Evolutionary conservation across 1,140 invertebrate species (phyloP).

Genomic region (Anastrepha obliqua): DNA sequence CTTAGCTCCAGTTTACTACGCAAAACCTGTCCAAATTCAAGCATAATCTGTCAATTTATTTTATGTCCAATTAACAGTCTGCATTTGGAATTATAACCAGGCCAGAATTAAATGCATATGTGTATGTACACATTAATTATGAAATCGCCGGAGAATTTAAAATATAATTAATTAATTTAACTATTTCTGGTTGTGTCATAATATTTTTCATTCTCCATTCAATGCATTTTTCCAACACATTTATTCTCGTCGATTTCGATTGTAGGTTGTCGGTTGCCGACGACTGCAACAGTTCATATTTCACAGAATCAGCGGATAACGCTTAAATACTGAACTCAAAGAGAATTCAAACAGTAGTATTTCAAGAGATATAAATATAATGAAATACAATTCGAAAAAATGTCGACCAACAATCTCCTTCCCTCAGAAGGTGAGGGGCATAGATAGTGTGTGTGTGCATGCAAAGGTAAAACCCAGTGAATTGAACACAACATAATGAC

Average conservation of each 20-base stretch:
- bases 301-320: constrained; percentile 28
- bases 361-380: neutral
- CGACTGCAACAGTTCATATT: constrained; percentile 11
- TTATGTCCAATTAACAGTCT: too few species aligned
- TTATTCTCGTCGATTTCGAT: constrained; percentile 12
- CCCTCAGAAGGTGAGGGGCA: neutral
- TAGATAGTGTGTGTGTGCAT: neutral
- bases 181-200: constrained; percentile 35
- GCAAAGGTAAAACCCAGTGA: neutral
- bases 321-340: neutral
- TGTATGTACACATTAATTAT: too few species aligned
- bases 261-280: neutral
- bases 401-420: neutral
- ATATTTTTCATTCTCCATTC: constrained; percentile 40
- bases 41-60: too few species aligned
- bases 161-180: constrained; percentile 43
- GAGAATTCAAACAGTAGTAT: neutral
- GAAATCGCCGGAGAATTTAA: too few species aligned
- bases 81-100: too few species aligned
- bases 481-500: neutral
- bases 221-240: constrained; percentile 15
- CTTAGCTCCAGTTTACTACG: too few species aligned
- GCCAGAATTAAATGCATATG: too few species aligned
- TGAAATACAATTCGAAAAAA: neutral
- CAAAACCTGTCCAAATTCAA: too few species aligned